These are phyloP conservation scores for Volucella inanis DNA, from an alignment of 2,888 invertebrate genomes.

Conservation along the genomic window DNA sequence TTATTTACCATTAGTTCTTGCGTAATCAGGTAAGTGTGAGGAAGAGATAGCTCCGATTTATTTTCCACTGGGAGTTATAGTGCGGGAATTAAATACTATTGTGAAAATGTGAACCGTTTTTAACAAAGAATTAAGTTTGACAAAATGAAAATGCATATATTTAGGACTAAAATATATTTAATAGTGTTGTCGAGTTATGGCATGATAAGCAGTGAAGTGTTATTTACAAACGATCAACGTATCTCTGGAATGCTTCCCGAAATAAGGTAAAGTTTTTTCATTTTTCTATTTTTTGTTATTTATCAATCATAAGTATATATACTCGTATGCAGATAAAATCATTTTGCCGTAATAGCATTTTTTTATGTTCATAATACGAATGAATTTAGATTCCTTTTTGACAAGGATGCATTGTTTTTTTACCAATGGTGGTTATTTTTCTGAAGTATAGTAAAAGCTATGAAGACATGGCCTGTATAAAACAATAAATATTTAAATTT, in stretches of 20 bases:
- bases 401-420: not conserved
- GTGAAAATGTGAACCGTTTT: constrained; percentile 32
- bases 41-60: constrained; percentile 2
- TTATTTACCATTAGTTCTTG: constrained; percentile 51
- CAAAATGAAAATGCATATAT: constrained; percentile 57
- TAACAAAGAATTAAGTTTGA: constrained; percentile 5
- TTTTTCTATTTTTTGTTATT: not conserved
- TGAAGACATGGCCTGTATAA: too few relatives aligned
- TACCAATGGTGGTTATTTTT: too few relatives aligned
- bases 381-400: not conserved
- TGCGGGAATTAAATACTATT: not conserved
- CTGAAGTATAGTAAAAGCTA: too few relatives aligned
- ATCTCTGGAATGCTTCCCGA: not conserved
- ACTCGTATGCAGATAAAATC: not conserved
- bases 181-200: constrained; percentile 17
- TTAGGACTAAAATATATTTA: constrained; percentile 7
- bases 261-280: constrained; percentile 29
- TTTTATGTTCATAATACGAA: not conserved
- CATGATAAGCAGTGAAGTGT: not conserved
- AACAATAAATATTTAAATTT: too few relatives aligned
- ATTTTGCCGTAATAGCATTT: not conserved
- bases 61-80: constrained; percentile 11
- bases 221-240: not conserved
- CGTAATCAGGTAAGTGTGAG: constrained; percentile 32
- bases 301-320: constrained; percentile 5